Conservation (phyloP, 2,888 invertebrate genomes). For the Carabus problematicus region DNA sequence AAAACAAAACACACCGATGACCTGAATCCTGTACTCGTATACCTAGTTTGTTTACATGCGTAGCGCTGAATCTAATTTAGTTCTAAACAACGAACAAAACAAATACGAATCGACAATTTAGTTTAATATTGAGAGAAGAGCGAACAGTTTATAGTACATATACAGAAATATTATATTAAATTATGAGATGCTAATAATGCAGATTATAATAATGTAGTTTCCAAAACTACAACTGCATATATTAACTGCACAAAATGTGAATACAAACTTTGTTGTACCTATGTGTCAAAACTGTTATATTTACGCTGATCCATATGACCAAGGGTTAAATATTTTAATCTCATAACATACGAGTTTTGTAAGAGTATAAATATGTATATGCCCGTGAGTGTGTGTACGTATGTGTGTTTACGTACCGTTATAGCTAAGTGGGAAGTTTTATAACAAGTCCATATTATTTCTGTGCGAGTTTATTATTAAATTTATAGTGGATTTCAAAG, state of each 20-base stretch:
- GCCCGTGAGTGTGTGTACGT: too few species aligned
- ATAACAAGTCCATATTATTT: slow-evolving; percentile 23
- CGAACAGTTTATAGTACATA: neutral
- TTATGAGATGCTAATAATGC: neutral
- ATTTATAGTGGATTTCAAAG: slow-evolving; percentile 19
- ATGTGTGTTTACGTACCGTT: slow-evolving; percentile 10
- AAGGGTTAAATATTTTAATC: slow-evolving; percentile 26
- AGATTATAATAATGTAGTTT: slow-evolving; percentile 1
- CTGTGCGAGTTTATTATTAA: slow-evolving; percentile 25
- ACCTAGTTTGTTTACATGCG: slow-evolving; percentile 11
- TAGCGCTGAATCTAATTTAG: neutral
- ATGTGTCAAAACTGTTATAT: slow-evolving; percentile 7
- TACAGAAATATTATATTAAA: too few species aligned
- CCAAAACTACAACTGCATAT: slow-evolving; percentile 1
- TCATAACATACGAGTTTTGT: slow-evolving; percentile 18
- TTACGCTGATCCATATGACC: slow-evolving; percentile 14
- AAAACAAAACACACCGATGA: slow-evolving; percentile 15
- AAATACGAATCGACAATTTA: too few species aligned
- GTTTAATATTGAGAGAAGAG: too few species aligned
- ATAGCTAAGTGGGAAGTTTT: slow-evolving; percentile 24
- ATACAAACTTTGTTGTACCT: neutral
- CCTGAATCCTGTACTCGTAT: slow-evolving; percentile 10
- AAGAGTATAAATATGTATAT: neutral
- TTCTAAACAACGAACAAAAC: too few species aligned
- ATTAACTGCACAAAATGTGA: neutral